Conservation (phyloP, 2,888 invertebrate species). For the Apodemia mormo region DNA sequence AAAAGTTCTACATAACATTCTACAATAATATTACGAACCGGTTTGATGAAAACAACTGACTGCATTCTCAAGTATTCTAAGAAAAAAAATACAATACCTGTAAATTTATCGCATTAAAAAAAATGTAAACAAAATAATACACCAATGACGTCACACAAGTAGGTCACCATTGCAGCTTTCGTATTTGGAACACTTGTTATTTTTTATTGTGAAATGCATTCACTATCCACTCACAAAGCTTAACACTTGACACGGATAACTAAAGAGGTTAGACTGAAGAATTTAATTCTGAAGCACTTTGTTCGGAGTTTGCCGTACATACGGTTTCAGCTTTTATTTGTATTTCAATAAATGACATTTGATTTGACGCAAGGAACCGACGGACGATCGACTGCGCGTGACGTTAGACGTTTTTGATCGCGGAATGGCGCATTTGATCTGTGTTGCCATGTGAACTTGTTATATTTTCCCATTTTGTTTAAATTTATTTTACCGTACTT, state of each 20-base stretch:
- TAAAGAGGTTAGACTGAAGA: slow-evolving; percentile 25
- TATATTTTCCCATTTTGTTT: slow-evolving; percentile 15
- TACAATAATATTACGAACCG: neutral
- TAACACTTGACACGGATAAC: slow-evolving; percentile 22
- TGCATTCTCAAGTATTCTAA: slow-evolving; percentile 9
- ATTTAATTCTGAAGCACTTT: slow-evolving; percentile 10
- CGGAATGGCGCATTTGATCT: slow-evolving; percentile 63
- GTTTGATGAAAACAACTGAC: neutral
- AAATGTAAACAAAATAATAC: slow-evolving; percentile 32
- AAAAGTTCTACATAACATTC: neutral
- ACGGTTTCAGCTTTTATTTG: slow-evolving; percentile 46
- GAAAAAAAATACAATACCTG: neutral
- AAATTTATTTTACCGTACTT: neutral
- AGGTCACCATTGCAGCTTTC: slow-evolving; percentile 34
- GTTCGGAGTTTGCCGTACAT: slow-evolving; percentile 22
- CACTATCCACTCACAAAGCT: slow-evolving; percentile 23
- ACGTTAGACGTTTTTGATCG: slow-evolving; percentile 49
- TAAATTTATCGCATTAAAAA: neutral
- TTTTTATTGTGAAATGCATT: slow-evolving; percentile 21
- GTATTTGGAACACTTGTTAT: slow-evolving; percentile 26
- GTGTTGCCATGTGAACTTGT: slow-evolving; percentile 47
- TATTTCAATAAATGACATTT: slow-evolving; percentile 50
- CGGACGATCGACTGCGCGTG: slow-evolving; percentile 41
- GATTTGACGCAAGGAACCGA: slow-evolving; percentile 37
- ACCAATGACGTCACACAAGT: slow-evolving; percentile 39